Base-by-base conservation (phyloP, 2,113 vertebrate genomes). In the Dermatemys mawii region DNA sequence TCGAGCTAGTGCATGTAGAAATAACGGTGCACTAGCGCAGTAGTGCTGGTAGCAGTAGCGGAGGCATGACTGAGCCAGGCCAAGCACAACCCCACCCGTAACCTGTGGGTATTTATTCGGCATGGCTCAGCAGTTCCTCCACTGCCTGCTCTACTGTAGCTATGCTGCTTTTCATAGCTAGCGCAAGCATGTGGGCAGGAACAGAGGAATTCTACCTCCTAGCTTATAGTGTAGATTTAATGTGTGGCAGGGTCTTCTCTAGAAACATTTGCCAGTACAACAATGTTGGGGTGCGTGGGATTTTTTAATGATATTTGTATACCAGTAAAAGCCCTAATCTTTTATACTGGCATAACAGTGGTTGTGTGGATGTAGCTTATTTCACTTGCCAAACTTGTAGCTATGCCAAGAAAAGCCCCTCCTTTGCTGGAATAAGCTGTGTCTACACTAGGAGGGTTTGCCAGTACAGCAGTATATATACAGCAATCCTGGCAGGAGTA, bases 361-460 rank as follows among this genome's bases (percentile, higher is more conserved):
- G 86, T 88, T 84, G 88, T 92, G 92, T 73, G 78, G 83, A 19
- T 96, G 90, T 57, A 86, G 84, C 46, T 87, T 94, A 87, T 87
- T 96, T 80, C 81, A 80, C 53, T 92, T 90, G 50, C 21, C 73
- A 94, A 93, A 82, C 41, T 32, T 53, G 83, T 57, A 75, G 22
- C n/a, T 86, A 8, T 81, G 32, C 79, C 84, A 93, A 88, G 38
- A 89, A 26, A 86, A 93, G 32, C 44, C 91, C 60, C 49, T 46
- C 73, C 78, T 75, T 55, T n/a, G 16, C 35, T n/a, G 35, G 17
- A 6, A 67, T 67, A 67, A n/a, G 35, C 35, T 67, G 16, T 21
- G 60, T n/a, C 57, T 63, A 35, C 29, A 41, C 38, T 78, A 81
- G 35, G 63, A 50, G 94, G 78, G 67, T 83, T 84, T 89, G 41